A percentile compares a stretch with the other conserved stretches of the same genome.
phyloP scores from a whole-genome alignment of 2,113 vertebrate species.

The Ranitomeya imitator region DNA sequence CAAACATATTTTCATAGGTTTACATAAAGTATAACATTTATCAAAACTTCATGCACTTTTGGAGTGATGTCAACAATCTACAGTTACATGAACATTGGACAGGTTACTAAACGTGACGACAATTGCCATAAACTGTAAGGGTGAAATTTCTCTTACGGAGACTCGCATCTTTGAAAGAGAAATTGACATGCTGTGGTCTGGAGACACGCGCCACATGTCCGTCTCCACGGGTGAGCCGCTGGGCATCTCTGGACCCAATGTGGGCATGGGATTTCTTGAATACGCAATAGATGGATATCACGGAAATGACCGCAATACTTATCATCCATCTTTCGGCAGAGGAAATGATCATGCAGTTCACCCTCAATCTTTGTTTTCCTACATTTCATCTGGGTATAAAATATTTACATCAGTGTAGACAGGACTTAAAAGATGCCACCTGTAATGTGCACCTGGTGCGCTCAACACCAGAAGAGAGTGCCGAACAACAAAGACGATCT shows the following conservation, averaged over 20 bases:
- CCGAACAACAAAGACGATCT: not conserved
- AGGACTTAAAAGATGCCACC: slow-evolving; percentile 26
- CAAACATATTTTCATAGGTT: too few species aligned
- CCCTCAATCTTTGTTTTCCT: slow-evolving; percentile 29
- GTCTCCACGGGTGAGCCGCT: too few species aligned
- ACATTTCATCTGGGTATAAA: slow-evolving; percentile 18
- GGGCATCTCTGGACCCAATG: too few species aligned
- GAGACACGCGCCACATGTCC: too few species aligned
- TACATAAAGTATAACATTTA: too few species aligned
- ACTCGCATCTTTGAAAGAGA: too few species aligned
- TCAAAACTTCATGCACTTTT: too few species aligned
- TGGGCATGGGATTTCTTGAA: too few species aligned
- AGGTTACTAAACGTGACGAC: not conserved
- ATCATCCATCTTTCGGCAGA: not conserved
- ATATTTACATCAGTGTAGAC: slow-evolving; percentile 44
- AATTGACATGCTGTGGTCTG: too few species aligned
- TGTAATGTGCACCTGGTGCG: not conserved
- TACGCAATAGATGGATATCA: not conserved
- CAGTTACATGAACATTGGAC: not conserved
- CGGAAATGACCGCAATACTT: not conserved
- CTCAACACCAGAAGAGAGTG: not conserved
- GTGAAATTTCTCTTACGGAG: too few species aligned
- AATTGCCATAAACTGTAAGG: not conserved
- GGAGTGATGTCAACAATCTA: not conserved
- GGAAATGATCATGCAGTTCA: slow-evolving; percentile 6